A percentile compares a stretch with the other conserved stretches of the same genome.
Conservation (phyloP, 2,888 invertebrate species). For the Agrochola lota region DNA sequence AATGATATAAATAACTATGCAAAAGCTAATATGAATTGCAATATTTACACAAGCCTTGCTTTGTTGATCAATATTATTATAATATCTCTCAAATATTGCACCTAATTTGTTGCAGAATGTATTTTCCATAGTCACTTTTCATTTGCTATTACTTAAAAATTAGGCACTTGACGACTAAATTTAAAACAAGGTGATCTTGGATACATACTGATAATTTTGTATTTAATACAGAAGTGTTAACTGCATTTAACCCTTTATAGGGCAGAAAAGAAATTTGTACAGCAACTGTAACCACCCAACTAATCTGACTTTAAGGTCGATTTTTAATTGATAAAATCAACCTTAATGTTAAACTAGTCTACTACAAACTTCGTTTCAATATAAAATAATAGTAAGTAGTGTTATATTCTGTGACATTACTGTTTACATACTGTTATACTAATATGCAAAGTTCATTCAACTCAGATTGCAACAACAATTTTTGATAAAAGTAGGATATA, state of each 20-base stretch:
- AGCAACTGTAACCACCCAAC: no score
- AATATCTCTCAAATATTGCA: not conserved
- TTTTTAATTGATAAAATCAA: no score
- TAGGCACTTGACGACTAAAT: conserved; percentile 9
- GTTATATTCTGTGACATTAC: conserved; percentile 44
- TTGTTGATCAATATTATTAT: conserved; percentile 26
- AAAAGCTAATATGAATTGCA: conserved; percentile 14
- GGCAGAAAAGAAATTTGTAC: no score
- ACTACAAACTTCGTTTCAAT: not conserved
- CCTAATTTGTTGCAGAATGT: conserved; percentile 7
- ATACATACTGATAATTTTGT: not conserved
- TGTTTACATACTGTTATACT: conserved; percentile 60
- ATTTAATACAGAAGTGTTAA: conserved; percentile 1
- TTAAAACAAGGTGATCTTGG: not conserved
- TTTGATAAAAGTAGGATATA: conserved; percentile 36
- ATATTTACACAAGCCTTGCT: conserved; percentile 38
- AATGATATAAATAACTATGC: conserved; percentile 43
- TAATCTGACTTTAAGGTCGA: no score
- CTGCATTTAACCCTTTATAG: not conserved
- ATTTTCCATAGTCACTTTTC: not conserved
- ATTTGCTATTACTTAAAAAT: conserved; percentile 6
- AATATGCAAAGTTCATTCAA: conserved; percentile 63
- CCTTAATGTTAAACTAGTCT: no score
- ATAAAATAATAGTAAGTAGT: conserved; percentile 29
- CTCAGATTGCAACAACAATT: conserved; percentile 50